A percentile compares a stretch with the other conserved stretches of the same genome.
These are phyloP conservation scores for Sceloporus tristichus DNA, from an alignment of 2,113 vertebrate species.

Conservation along the genomic window DNA sequence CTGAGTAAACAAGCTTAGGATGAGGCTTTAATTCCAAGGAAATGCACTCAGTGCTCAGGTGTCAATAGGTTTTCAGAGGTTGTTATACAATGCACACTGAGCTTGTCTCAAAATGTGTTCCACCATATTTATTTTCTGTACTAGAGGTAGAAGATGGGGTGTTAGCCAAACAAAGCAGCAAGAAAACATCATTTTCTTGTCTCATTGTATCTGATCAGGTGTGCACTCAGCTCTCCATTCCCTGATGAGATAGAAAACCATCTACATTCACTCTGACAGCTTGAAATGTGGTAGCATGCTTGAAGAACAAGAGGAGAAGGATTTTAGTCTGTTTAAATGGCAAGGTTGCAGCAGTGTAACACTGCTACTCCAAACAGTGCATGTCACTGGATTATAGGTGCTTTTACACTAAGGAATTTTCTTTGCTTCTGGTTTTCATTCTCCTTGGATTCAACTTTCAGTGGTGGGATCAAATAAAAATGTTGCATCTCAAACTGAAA, in stretches of 20 bases:
- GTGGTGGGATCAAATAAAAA: conserved; percentile 11
- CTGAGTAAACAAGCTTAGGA: background rate
- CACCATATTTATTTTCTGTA: conserved; percentile 30
- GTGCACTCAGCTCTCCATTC: conserved; percentile 5
- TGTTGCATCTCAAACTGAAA: conserved; percentile 18
- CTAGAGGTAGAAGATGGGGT: background rate
- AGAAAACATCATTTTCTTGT: conserved; percentile 7
- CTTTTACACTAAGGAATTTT: conserved; percentile 14
- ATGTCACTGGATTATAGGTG: background rate
- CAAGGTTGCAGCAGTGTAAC: background rate
- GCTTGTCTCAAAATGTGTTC: conserved; percentile 13
- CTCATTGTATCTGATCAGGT: conserved; percentile 12
- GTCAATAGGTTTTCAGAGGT: background rate
- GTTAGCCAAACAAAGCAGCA: conserved; percentile 17
- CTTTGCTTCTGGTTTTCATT: conserved; percentile 3
- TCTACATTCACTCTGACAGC: conserved; percentile 20
- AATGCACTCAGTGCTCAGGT: background rate
- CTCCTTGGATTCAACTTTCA: background rate
- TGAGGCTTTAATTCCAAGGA: background rate
- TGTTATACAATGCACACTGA: conserved; percentile 3
- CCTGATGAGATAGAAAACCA: conserved; percentile 17
- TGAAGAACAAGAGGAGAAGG: conserved; percentile 20
- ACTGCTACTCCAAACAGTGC: background rate
- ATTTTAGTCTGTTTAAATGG: background rate
- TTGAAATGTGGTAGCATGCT: conserved; percentile 18